phyloP scores from a whole-genome alignment of 2,113 vertebrate genomes.

The Bubo blakistoni region DNA sequence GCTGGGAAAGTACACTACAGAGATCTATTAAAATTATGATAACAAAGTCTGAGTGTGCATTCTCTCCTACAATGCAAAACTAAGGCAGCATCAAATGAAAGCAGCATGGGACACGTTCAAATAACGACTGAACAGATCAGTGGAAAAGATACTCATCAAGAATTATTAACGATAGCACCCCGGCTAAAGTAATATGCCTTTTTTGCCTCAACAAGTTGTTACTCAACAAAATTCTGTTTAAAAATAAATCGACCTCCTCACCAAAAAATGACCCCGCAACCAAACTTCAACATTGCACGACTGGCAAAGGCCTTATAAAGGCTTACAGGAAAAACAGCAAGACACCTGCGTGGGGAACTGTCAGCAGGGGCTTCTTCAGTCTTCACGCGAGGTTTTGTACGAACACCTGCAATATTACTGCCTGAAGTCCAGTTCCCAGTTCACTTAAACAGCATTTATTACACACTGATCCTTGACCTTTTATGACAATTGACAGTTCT shows the following conservation, averaged over 20 bases:
- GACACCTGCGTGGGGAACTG: neutral
- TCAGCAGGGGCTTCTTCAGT: neutral
- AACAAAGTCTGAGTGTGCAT: neutral
- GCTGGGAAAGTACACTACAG: neutral
- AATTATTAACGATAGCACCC: neutral
- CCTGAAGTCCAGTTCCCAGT: neutral
- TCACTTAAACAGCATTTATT: neutral
- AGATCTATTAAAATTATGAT: neutral
- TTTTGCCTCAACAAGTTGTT: neutral
- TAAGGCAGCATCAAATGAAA: neutral
- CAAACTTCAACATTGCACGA: neutral
- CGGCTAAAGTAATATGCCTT: neutral
- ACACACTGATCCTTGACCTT: neutral
- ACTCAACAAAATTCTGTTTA: neutral
- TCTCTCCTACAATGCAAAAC: neutral
- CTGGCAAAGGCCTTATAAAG: slow-evolving; percentile 14
- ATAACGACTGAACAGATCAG: neutral
- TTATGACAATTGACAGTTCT: neutral
- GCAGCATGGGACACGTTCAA: neutral
- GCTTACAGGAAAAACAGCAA: neutral
- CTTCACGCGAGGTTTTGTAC: neutral
- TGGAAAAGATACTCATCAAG: neutral
- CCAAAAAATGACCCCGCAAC: neutral
- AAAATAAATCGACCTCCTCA: neutral
- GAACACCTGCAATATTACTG: neutral